phyloP scores from a whole-genome alignment of 2,113 vertebrate genomes.

The Piprites chloris region DNA sequence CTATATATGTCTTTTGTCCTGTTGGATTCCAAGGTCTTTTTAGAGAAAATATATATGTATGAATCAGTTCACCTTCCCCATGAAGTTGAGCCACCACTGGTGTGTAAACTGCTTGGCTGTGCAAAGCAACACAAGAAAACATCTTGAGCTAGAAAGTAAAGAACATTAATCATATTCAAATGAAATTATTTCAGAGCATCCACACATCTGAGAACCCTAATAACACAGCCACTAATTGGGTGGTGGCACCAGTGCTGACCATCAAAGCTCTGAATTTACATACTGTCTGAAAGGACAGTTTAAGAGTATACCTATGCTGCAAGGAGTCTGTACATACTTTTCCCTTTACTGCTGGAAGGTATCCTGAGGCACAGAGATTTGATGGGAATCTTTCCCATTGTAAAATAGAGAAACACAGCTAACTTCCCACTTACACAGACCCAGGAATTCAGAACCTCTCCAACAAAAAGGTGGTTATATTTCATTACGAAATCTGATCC shows the following conservation, averaged over 20 bases:
- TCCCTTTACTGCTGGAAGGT: conserved; percentile 28
- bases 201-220: neutral
- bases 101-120: neutral
- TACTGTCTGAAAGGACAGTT: conserved; percentile 38
- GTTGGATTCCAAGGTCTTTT: neutral
- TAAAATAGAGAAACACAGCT: conserved; percentile 51
- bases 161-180: neutral
- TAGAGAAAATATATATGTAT: neutral
- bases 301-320: neutral
- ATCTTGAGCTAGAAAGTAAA: neutral
- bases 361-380: conserved; percentile 8
- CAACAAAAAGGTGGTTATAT: conserved; percentile 55
- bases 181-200: neutral
- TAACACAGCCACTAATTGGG: neutral
- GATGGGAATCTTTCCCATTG: neutral
- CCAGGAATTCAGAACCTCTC: conserved; percentile 62
- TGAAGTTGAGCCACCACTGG: neutral
- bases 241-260: conserved; percentile 24
- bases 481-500: conserved; percentile 62
- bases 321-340: conserved; percentile 25
- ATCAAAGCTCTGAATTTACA: conserved; percentile 47
- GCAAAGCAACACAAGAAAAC: neutral
- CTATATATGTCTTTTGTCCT: neutral
- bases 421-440: conserved; percentile 55
- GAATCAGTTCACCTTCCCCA: neutral